phyloP scores from a whole-genome alignment of 2,888 invertebrate species.

The Euspilapteryx auroguttella region DNA sequence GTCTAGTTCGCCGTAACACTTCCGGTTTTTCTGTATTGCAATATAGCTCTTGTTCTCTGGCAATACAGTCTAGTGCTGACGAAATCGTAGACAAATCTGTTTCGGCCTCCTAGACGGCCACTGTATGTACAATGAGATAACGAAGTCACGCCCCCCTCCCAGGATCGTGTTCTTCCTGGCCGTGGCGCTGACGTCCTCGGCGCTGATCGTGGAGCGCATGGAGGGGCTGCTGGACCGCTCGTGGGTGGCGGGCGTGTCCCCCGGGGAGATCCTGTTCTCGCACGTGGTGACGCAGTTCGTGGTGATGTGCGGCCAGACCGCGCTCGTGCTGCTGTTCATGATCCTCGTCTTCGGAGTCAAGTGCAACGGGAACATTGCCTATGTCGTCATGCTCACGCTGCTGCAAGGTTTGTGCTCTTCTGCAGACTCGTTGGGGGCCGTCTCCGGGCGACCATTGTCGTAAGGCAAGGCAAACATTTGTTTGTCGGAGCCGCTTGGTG shows the following conservation, averaged over 20 bases:
- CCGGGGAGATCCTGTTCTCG: constrained; percentile 89
- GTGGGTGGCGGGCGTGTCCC: constrained; percentile 91
- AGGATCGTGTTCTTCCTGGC: constrained; percentile 97
- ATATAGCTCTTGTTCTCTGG: too few relatives aligned
- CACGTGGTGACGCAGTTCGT: constrained; percentile 94
- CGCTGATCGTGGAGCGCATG: constrained; percentile 87
- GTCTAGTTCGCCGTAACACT: too few relatives aligned
- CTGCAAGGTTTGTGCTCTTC: constrained; percentile 66
- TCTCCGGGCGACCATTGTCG: too few relatives aligned
- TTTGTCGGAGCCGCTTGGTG: too few relatives aligned
- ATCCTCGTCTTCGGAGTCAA: constrained; percentile 88
- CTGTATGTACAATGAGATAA: too few relatives aligned
- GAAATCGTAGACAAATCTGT: too few relatives aligned
- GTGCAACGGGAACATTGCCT: constrained; percentile 83
- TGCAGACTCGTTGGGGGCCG: too few relatives aligned
- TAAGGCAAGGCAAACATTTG: too few relatives aligned
- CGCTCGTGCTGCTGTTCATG: constrained; percentile 89
- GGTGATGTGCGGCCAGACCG: constrained; percentile 93
- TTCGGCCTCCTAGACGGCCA: too few relatives aligned
- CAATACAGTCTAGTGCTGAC: too few relatives aligned
- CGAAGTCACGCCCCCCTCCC: constrained; percentile 15
- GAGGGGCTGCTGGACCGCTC: constrained; percentile 90
- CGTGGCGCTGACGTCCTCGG: constrained; percentile 90
- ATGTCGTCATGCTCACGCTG: constrained; percentile 83
- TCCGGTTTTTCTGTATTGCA: too few relatives aligned